Evolutionary conservation across 2,797 vertebrate genomes (phyloP), one percentile per base, ranked within the genome.

Genomic region (Cephalopachus bancanus): DNA sequence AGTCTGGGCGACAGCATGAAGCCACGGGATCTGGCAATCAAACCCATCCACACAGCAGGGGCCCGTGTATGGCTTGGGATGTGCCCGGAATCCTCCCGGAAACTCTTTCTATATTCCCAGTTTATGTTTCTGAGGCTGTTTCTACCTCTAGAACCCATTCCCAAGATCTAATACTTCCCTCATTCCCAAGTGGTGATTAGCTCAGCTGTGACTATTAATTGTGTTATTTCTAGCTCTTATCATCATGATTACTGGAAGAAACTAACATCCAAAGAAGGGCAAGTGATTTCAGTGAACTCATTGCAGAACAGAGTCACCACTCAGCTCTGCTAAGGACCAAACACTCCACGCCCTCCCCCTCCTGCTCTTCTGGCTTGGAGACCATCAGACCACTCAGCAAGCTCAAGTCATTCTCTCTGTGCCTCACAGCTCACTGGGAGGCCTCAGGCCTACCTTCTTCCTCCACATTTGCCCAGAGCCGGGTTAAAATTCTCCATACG

Each of bases 311-410:
- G 55, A 30, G 57, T 33, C 3, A 44, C 1, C 19, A 51, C 44
- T 3, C 33, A 64, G 76, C 24, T 72, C 24, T 3, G n/a, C 2
- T 0, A 4, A 53, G 49, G 64, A 19, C 14, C 6, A 28, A 2
- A 19, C 24, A 59, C 74, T 62, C n/a, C 51, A 67, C 24, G 60
- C 4, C 0, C 0, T 4, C 28, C 22, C 5, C 7, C 14, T 3
- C 33, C 28, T 11, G 33, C 79, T 49, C 28, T 44, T 60, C 83
- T 53, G 0, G 1, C 60, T 4, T 62, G 6, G 0, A 6, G 88
- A 60, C 33, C 24, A n/a, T 30, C 1, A 17, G n/a, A 30, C n/a
- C 67, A n/a, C 57, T 69, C 0, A 15, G 64, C 64, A 26, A 57
- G 55, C 8, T 16, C 15, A 20, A 1, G 30, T 16, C 15, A 59